These are phyloP conservation scores for Turdus rufiventris DNA, from an alignment of 2,113 vertebrate genomes.

Conservation along the genomic window DNA sequence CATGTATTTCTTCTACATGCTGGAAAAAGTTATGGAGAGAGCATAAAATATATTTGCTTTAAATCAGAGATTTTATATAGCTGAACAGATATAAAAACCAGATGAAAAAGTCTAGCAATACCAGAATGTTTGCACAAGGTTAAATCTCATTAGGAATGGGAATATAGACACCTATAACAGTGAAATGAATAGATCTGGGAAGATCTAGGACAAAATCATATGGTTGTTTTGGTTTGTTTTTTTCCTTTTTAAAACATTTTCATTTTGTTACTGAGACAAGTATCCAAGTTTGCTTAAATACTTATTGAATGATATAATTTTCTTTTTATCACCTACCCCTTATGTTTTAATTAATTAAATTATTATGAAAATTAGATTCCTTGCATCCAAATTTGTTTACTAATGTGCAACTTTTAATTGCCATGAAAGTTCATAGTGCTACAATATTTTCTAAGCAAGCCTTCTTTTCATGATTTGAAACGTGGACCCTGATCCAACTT, in stretches of 20 bases:
- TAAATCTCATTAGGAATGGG: not conserved
- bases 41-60: not conserved
- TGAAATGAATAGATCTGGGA: not conserved
- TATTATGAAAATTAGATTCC: not conserved
- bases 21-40: not conserved
- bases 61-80: not conserved
- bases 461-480: not conserved
- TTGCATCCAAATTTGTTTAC: not conserved
- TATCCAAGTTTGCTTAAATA: not conserved
- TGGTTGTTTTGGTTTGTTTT: accelerated
- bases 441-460: not conserved
- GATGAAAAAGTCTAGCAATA: not conserved
- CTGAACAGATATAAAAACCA: not conserved
- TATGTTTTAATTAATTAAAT: not conserved
- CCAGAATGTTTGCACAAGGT: not conserved
- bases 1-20: not conserved
- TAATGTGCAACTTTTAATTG: not conserved
- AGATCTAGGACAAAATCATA: not conserved
- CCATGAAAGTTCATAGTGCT: not conserved
- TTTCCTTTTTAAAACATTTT: not conserved
- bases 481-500: not conserved
- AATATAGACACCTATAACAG: not conserved
- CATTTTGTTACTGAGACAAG: not conserved
- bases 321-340: not conserved
- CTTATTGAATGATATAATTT: not conserved